phyloP scores from a whole-genome alignment of 2,888 invertebrate species.

The Aquatica leii region DNA sequence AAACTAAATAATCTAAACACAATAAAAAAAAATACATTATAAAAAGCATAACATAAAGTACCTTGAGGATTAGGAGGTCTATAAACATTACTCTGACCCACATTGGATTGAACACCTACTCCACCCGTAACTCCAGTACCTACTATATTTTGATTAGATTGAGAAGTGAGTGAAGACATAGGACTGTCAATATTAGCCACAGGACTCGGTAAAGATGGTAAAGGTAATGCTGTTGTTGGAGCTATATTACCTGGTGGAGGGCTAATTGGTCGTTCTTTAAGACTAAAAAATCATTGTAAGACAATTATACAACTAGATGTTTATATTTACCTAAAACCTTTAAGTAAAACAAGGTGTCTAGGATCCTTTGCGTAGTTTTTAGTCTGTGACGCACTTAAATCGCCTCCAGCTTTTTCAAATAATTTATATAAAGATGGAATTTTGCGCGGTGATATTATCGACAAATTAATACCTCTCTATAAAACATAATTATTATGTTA shows the following conservation, averaged over 20 bases:
- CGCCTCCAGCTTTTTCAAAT: constrained; percentile 91
- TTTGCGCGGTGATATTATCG: constrained; percentile 88
- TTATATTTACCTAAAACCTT: constrained; percentile 69
- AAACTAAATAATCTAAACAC: neutral
- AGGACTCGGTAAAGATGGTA: constrained; percentile 64
- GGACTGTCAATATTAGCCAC: constrained; percentile 66
- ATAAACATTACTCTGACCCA: constrained; percentile 59
- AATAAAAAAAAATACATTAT: constrained; percentile 4
- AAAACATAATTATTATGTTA: constrained; percentile 45
- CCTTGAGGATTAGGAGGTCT: constrained; percentile 55
- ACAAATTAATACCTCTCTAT: constrained; percentile 82
- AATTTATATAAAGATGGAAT: constrained; percentile 85
- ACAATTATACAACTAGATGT: constrained; percentile 14
- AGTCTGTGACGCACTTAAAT: constrained; percentile 77
- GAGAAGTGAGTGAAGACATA: constrained; percentile 53
- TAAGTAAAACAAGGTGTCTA: constrained; percentile 79
- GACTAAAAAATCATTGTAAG: constrained; percentile 49
- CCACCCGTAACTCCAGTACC: constrained; percentile 49
- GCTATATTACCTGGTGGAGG: constrained; percentile 61
- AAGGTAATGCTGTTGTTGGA: constrained; percentile 54
- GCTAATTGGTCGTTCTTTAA: constrained; percentile 76
- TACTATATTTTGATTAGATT: constrained; percentile 59
- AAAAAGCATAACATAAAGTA: constrained; percentile 2
- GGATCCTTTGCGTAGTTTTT: constrained; percentile 94
- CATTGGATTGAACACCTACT: constrained; percentile 50